Conservation (phyloP, 1,140 invertebrate genomes). For the Anastrepha ludens region DNA sequence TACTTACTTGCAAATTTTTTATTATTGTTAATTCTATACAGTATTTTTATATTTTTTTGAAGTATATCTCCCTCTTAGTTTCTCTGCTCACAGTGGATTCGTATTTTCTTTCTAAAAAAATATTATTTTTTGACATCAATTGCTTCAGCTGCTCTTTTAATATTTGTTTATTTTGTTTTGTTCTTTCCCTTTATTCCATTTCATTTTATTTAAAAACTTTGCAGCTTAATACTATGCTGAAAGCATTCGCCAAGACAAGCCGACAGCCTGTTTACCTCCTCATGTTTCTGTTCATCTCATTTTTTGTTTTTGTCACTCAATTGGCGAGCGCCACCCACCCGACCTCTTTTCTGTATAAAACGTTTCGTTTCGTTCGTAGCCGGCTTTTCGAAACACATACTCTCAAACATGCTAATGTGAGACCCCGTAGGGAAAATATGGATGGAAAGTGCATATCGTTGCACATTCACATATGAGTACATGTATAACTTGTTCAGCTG, state of each 20-base stretch:
- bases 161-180: conserved; percentile 21
- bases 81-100: background rate
- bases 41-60: background rate
- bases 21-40: background rate
- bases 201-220: conserved; percentile 13
- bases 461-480: background rate
- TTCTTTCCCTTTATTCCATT: background rate
- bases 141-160: background rate
- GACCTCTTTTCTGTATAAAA: conserved; percentile 67
- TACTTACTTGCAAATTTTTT: background rate
- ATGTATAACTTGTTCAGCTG: background rate
- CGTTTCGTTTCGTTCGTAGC: background rate
- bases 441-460: background rate
- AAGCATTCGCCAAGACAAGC: background rate
- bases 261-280: background rate
- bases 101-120: background rate
- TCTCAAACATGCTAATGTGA: background rate
- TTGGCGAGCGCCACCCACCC: conserved; percentile 60
- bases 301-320: background rate
- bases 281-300: background rate
- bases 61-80: background rate
- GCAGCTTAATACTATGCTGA: background rate
- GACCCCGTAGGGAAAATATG: background rate
- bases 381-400: conserved; percentile 32
- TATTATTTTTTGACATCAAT: background rate